phyloP scores from a whole-genome alignment of 2,113 vertebrate species.

The Chunga burmeisteri region DNA sequence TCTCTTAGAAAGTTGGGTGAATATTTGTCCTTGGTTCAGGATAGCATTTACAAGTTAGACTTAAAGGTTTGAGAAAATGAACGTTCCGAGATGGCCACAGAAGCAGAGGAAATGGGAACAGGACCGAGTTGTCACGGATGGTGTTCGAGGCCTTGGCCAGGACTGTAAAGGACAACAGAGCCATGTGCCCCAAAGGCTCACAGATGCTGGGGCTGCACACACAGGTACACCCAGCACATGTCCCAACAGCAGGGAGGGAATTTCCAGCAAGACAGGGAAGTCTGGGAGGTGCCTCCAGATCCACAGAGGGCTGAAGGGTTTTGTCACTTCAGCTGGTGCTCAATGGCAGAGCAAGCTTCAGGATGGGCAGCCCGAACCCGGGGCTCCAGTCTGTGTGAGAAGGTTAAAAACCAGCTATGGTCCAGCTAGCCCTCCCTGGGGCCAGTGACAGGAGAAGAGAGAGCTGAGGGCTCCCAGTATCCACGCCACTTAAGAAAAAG shows the following conservation, averaged over 20 bases:
- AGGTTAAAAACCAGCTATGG: background rate
- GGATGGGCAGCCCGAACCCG: background rate
- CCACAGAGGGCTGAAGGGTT: background rate
- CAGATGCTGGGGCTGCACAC: background rate
- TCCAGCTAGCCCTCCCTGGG: background rate
- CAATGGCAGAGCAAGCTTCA: background rate
- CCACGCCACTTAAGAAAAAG: background rate
- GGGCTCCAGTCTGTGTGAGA: background rate
- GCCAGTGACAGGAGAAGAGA: background rate
- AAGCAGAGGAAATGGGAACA: background rate
- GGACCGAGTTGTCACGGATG: background rate
- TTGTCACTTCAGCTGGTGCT: background rate
- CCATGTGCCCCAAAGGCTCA: accelerated
- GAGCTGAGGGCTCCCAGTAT: background rate
- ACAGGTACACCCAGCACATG: background rate
- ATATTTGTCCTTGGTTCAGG: background rate
- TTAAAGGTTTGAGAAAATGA: background rate
- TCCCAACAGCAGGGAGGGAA: background rate
- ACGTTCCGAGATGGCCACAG: background rate
- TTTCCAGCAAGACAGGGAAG: background rate
- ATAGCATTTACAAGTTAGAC: background rate
- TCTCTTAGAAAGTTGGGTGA: background rate
- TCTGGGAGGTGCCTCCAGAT: background rate
- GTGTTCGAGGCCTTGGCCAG: background rate
- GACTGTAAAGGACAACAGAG: background rate